Percentiles rank a stretch among this genome's conserved stretches.
Conservation (phyloP, 2,797 vertebrate species). For the Sciurus vulgaris region DNA sequence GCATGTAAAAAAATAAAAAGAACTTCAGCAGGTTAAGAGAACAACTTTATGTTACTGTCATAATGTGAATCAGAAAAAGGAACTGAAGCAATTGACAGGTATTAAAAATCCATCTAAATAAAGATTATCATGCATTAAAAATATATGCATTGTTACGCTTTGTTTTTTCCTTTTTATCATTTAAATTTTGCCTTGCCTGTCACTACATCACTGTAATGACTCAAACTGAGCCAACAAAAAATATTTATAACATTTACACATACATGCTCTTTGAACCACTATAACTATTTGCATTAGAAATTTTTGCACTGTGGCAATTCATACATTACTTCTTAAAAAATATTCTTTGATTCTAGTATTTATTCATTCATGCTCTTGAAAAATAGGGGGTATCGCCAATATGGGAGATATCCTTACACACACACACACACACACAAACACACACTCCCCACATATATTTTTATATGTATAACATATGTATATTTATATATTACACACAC, state of each 20-base stretch:
- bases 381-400: not conserved
- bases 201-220: not conserved
- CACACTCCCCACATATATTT: no score
- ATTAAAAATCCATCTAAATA: not conserved
- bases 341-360: not conserved
- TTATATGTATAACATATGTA: no score
- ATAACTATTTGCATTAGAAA: constrained; percentile 48
- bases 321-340: constrained; percentile 13
- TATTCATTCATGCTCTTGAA: not conserved
- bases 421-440: not conserved
- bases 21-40: not conserved
- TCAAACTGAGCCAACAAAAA: not conserved
- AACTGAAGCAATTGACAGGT: not conserved
- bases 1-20: not conserved
- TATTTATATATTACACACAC: no score
- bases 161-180: constrained; percentile 8
- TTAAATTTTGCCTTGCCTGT: constrained; percentile 14
- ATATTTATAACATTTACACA: not conserved
- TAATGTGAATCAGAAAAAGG: not conserved
- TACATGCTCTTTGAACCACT: not conserved
- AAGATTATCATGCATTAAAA: constrained; percentile 33
- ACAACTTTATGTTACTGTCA: constrained; percentile 2
- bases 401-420: not conserved
- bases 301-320: not conserved
- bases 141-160: not conserved